A percentile compares a stretch with the other conserved stretches of the same genome.
phyloP scores from a whole-genome alignment of 2,113 vertebrate genomes.

The Sapayoa aenigma region DNA sequence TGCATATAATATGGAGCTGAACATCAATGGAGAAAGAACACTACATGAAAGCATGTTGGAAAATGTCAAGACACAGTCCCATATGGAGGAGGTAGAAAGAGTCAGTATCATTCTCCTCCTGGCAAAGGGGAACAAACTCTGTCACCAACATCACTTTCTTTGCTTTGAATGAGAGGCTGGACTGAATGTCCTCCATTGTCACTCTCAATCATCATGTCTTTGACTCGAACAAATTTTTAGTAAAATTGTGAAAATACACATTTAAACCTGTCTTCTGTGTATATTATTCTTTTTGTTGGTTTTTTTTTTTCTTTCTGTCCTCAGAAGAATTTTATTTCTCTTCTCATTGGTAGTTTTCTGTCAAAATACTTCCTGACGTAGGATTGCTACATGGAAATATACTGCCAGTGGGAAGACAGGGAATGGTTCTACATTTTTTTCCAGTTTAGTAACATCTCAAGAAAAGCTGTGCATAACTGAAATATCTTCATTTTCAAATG shows the following conservation, averaged over 20 bases:
- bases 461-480: not conserved
- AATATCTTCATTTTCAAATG: not conserved
- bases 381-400: not conserved
- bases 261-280: not conserved
- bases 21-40: not conserved
- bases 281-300: not conserved
- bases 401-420: not conserved
- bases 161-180: not conserved
- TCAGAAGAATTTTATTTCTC: no score
- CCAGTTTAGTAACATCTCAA: not conserved
- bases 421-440: not conserved
- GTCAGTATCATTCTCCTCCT: not conserved
- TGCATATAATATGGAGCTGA: not conserved
- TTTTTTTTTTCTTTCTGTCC: not conserved
- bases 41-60: not conserved
- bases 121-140: not conserved
- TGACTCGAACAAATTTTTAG: not conserved
- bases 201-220: not conserved
- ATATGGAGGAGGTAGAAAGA: not conserved
- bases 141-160: not conserved
- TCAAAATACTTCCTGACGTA: not conserved
- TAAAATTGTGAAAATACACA: not conserved
- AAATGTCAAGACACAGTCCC: not conserved
- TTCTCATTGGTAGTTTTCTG: not conserved
- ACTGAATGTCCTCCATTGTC: not conserved